Conservation (phyloP, 1,140 invertebrate genomes). For the Coelopa frigida region DNA sequence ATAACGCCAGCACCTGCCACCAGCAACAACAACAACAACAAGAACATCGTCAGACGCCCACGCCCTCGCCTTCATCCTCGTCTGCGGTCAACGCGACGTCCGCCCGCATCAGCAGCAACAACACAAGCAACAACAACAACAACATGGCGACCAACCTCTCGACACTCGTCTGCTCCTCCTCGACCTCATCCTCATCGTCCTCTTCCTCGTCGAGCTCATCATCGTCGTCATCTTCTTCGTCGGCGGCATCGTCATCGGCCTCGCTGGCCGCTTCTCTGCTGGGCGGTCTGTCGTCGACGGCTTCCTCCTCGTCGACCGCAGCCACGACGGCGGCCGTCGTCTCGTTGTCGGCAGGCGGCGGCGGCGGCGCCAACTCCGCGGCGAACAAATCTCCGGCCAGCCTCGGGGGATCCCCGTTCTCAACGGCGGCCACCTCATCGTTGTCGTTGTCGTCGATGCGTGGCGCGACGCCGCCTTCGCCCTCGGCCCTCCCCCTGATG, state of each 20-base stretch:
- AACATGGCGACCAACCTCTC: no score
- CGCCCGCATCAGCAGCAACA: slow-evolving; percentile 17
- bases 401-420: slow-evolving; percentile 5
- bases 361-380: slow-evolving; percentile 42
- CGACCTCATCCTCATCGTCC: slow-evolving; percentile 9
- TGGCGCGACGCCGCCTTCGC: slow-evolving; percentile 10
- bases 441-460: neutral
- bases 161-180: no score
- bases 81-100: slow-evolving; percentile 15
- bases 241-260: slow-evolving; percentile 33
- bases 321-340: no score
- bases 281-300: slow-evolving; percentile 32
- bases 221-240: slow-evolving; percentile 24
- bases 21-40: slow-evolving; percentile 16
- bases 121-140: no score
- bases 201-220: slow-evolving; percentile 16
- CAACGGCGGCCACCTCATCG: slow-evolving; percentile 4
- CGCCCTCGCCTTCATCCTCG: no score
- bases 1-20: slow-evolving; percentile 2
- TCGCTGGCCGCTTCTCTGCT: slow-evolving; percentile 34
- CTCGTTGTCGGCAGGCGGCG: no score
- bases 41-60: no score
- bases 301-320: slow-evolving; percentile 35
- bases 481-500: slow-evolving; percentile 8
- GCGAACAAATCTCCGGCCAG: slow-evolving; percentile 26